Base-by-base conservation (phyloP, 2,797 vertebrate species). In the Fistularia tabacaria region DNA sequence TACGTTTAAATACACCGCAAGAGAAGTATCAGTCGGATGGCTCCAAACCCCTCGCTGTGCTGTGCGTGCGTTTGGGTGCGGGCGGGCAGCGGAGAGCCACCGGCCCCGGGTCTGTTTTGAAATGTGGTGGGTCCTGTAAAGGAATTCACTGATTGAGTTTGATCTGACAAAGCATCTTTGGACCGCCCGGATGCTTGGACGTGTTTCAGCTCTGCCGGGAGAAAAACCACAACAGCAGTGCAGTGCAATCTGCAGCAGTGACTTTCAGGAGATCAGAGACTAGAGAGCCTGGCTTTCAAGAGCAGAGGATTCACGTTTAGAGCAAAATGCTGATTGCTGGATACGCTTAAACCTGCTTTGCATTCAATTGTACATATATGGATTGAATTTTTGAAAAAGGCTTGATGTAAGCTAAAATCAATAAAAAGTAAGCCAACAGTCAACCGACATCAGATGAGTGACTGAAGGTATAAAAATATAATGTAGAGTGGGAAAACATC, bases 61-160 rank as follows among this genome's bases (percentile, higher is more conserved):
- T 63, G 72, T 84, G 82, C 72, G 80, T 75, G 60, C 76, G 62
- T 79, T 64, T 76, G 78, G 71, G 72, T 80, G 42, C 54, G 76
- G 69, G 70, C 71, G 69, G 64, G 69, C 77, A 68, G 80, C 73
- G 73, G 54, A 76, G 79, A 72, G 7, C n/a, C 74, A 83, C 82
- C 80, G 77, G 79, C 77, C 80, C 82, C 74, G 77, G 81, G 80
- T 86, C 80, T 88, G 46, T 84, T 86, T 88, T 88, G 86, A 89
- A 86, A 86, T 88, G 87, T 64, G 88, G 88, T 89, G 84, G 89
- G 85, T 91, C 88, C 83, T 84, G 82, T 82, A 71, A 63, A 89
- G 90, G 86, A 90, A 89, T 91, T 86, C 85, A 87, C 86, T 90
- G 89, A 91, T 89, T 90, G 85, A 88, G 86, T 90, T 89, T 90